phyloP scores from a whole-genome alignment of 2,888 invertebrate genomes.

The Frankliniella fusca region DNA sequence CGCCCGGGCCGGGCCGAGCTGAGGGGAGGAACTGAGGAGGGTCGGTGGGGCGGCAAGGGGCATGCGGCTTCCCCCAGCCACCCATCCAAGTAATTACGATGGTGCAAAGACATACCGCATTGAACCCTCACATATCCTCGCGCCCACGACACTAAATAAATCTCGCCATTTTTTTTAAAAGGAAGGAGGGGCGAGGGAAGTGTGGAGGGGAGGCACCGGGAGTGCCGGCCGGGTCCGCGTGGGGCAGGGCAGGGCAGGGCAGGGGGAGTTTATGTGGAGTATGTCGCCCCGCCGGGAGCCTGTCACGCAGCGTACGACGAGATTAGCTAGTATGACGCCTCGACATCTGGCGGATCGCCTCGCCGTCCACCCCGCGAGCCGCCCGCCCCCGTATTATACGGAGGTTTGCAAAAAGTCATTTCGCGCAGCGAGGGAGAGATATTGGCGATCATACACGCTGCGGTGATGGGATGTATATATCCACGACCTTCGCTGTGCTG shows the following conservation, averaged over 20 bases:
- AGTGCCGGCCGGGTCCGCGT: too few species aligned
- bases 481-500: too few species aligned
- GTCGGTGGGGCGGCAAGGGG: not conserved
- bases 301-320: not conserved
- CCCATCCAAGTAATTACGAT: slow-evolving; percentile 16
- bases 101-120: slow-evolving; percentile 22
- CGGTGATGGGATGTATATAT: too few species aligned
- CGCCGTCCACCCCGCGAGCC: not conserved
- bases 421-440: too few species aligned
- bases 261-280: not conserved
- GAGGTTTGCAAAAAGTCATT: not conserved
- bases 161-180: not conserved
- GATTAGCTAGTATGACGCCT: not conserved
- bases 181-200: too few species aligned
- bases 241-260: not conserved
- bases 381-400: not conserved
- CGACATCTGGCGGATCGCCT: not conserved
- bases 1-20: too few species aligned
- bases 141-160: slow-evolving; percentile 22
- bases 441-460: too few species aligned
- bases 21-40: not conserved
- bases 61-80: slow-evolving; percentile 16
- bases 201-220: too few species aligned
- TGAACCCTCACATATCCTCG: not conserved
- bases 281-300: not conserved